These are phyloP conservation scores for Desoria tigrina DNA, from an alignment of 2,888 invertebrate genomes.

Conservation along the genomic window DNA sequence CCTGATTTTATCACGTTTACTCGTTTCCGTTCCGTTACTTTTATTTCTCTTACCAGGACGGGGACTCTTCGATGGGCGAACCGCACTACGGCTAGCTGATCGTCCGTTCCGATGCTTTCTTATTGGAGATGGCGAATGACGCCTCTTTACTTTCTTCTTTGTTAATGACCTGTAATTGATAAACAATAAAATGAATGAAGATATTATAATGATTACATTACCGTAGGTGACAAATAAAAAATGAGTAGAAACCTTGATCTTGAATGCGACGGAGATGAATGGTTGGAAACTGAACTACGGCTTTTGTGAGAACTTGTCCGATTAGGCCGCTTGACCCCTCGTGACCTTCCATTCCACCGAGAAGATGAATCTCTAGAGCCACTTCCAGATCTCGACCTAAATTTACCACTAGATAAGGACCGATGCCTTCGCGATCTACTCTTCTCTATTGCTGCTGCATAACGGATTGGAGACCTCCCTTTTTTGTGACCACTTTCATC, in stretches of 20 bases:
- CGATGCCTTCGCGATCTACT: conserved; percentile 3
- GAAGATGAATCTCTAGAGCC: conserved; percentile 53
- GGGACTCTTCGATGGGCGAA: conserved; percentile 17
- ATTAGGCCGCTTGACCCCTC: conserved; percentile 50
- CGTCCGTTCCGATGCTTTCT: neutral
- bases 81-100: conserved; percentile 16
- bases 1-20: conserved; percentile 23
- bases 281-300: conserved; percentile 23
- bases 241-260: conserved; percentile 42
- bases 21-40: conserved; percentile 36
- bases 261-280: conserved; percentile 31
- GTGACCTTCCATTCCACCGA: conserved; percentile 54
- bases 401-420: conserved; percentile 26
- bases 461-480: conserved; percentile 22
- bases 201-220: too few relatives aligned
- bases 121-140: conserved; percentile 13
- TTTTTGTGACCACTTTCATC: conserved; percentile 45
- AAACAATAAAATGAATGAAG: conserved; percentile 3
- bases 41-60: conserved; percentile 20
- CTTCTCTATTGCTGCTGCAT: conserved; percentile 1
- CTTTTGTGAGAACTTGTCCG: conserved; percentile 20
- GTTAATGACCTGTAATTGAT: conserved; percentile 26
- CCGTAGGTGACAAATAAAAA: too few relatives aligned
- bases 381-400: conserved; percentile 44
- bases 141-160: neutral